A percentile compares a stretch with the other conserved stretches of the same genome.
Conservation (phyloP, 2,797 vertebrate genomes). For the Myotis daubentonii region DNA sequence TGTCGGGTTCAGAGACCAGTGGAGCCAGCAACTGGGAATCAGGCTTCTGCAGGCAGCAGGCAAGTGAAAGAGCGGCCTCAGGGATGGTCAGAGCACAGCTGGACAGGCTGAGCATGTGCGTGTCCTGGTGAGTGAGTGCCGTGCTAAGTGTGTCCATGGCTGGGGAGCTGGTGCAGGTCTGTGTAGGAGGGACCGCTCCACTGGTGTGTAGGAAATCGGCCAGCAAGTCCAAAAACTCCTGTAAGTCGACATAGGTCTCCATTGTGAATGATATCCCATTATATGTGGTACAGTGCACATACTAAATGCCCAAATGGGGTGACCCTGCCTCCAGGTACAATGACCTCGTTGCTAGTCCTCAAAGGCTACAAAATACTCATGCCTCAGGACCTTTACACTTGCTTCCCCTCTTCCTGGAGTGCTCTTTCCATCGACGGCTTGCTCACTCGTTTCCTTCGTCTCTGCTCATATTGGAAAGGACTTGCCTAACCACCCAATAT, state of each 20-base stretch:
- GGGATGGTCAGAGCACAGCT: not conserved
- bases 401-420: not conserved
- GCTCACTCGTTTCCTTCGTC: not conserved
- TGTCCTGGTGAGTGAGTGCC: fast-evolving
- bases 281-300: not conserved
- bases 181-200: not conserved
- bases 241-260: not conserved
- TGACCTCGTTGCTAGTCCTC: not conserved
- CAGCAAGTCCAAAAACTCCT: not conserved
- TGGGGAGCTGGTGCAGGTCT: fast-evolving
- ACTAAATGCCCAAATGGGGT: not conserved
- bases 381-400: not conserved
- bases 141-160: not conserved
- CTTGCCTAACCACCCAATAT: not conserved
- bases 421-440: not conserved
- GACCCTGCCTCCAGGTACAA: not conserved
- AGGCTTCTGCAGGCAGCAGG: not conserved
- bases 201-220: not conserved
- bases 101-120: fast-evolving
- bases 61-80: not conserved
- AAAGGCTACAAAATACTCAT: not conserved
- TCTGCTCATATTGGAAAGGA: not conserved
- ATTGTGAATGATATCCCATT: not conserved
- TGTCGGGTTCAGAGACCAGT: not conserved
- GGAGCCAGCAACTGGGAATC: not conserved